Percentiles rank a stretch among this genome's conserved stretches.
Evolutionary conservation across 2,797 vertebrate species (phyloP).

Genomic region (Knipowitschia caucasica): DNA sequence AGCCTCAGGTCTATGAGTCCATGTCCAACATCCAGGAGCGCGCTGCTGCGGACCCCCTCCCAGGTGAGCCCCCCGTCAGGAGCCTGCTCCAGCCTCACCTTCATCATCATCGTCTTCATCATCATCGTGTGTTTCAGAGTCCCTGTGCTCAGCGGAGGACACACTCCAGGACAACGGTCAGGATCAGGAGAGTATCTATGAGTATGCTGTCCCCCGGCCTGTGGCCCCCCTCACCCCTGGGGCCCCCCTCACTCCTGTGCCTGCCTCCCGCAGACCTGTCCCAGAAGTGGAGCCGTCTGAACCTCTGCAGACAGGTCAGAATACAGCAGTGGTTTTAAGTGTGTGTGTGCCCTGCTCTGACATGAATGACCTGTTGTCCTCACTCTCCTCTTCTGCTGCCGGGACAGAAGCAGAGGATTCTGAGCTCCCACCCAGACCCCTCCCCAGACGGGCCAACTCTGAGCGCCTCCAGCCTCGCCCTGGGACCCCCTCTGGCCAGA

Average conservation of each 20-base stretch:
- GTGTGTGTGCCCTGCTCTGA: too few species aligned
- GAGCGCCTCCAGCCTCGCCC: conserved; percentile 82
- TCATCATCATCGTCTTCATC: too few species aligned
- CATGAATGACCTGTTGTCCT: too few species aligned
- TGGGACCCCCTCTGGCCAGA: conserved; percentile 28
- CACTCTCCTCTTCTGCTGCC: conserved; percentile 56
- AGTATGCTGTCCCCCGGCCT: conserved; percentile 85
- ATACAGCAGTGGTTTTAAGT: too few species aligned
- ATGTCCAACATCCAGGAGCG: conserved; percentile 94
- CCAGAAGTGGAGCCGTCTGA: conserved; percentile 84
- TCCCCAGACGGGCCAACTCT: conserved; percentile 90
- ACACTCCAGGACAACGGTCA: conserved; percentile 67
- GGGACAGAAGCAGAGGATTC: conserved; percentile 78
- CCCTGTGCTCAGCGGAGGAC: conserved; percentile 30
- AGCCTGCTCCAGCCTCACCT: too few species aligned
- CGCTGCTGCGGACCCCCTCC: conserved; percentile 25
- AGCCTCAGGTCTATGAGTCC: conserved; percentile 88
- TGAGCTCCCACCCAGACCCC: conserved; percentile 89
- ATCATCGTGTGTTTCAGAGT: conserved; percentile 35
- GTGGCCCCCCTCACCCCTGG: conserved; percentile 65
- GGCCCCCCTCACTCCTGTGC: conserved; percentile 43
- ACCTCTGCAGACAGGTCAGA: conserved; percentile 36
- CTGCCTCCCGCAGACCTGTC: conserved; percentile 79
- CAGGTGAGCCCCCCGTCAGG: too few species aligned
- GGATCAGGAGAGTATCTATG: conserved; percentile 83